Percentiles rank a stretch among this genome's conserved stretches.
phyloP scores from a whole-genome alignment of 2,888 invertebrate genomes.

The Leptogaster cylindrica region DNA sequence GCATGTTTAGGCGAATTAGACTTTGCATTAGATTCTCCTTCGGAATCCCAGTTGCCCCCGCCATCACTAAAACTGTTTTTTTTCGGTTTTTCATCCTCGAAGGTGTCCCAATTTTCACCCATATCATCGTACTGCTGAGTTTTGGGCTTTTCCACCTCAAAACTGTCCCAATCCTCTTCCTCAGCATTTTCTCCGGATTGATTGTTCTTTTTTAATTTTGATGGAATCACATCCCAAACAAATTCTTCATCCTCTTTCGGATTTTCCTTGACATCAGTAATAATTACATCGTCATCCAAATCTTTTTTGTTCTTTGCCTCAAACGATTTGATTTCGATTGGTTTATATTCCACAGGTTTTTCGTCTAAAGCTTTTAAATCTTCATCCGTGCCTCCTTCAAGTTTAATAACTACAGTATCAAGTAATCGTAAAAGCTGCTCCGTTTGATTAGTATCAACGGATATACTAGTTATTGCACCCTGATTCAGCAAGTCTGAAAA shows the following conservation, averaged over 20 bases:
- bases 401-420: slow-evolving; percentile 94
- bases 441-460: slow-evolving; percentile 85
- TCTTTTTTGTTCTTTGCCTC: slow-evolving; percentile 52
- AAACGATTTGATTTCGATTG: slow-evolving; percentile 30
- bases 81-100: slow-evolving; percentile 10
- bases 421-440: slow-evolving; percentile 84
- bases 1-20: slow-evolving; percentile 46
- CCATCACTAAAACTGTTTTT: slow-evolving; percentile 43
- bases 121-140: slow-evolving; percentile 44
- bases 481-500: slow-evolving; percentile 83
- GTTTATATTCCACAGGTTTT: slow-evolving; percentile 61
- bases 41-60: slow-evolving; percentile 56
- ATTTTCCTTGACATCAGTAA: slow-evolving; percentile 52
- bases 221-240: slow-evolving; percentile 25
- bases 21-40: slow-evolving; percentile 49
- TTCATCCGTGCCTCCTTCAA: slow-evolving; percentile 91
- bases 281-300: slow-evolving; percentile 53
- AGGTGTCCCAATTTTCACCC: slow-evolving; percentile 55
- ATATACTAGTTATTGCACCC: slow-evolving; percentile 75
- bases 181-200: slow-evolving; percentile 50
- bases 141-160: slow-evolving; percentile 1
- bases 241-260: slow-evolving; percentile 38
- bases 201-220: slow-evolving; percentile 33
- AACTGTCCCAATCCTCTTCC: slow-evolving; percentile 38
- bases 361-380: slow-evolving; percentile 87